Percentiles rank a stretch among this genome's conserved stretches.
Evolutionary conservation across 2,888 invertebrate genomes (phyloP).

Genomic region (Euplagia quadripunctaria): DNA sequence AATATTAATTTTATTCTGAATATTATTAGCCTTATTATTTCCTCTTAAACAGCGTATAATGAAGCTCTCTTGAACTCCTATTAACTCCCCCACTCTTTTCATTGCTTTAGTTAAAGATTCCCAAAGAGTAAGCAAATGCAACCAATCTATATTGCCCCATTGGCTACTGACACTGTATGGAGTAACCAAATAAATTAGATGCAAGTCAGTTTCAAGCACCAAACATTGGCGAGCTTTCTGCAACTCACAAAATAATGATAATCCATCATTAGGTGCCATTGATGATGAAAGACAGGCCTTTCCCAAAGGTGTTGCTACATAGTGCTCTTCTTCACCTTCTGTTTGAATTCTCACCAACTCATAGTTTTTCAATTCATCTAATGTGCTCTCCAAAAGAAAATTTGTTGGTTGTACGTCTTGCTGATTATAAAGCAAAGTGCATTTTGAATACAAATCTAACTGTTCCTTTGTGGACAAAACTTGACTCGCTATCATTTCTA

Average conservation of each 20-base stretch:
- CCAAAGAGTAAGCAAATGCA: conserved; percentile 93
- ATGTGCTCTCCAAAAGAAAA: conserved; percentile 80
- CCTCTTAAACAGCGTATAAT: conserved; percentile 93
- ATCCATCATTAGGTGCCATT: conserved; percentile 97
- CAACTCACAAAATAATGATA: conserved; percentile 95
- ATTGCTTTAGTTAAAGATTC: conserved; percentile 92
- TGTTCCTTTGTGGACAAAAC: conserved; percentile 91
- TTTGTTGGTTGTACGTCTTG: conserved; percentile 60
- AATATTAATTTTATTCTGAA: conserved; percentile 86
- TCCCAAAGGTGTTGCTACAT: conserved; percentile 94
- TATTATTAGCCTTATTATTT: conserved; percentile 86
- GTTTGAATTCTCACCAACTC: conserved; percentile 92
- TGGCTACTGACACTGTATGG: conserved; percentile 96
- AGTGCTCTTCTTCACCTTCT: conserved; percentile 82
- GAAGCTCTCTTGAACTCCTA: conserved; percentile 96
- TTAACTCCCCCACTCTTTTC: conserved; percentile 94
- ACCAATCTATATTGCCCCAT: conserved; percentile 93
- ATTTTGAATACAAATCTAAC: conserved; percentile 92
- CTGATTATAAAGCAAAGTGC: conserved; percentile 89
- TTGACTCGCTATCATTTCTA: conserved; percentile 96
- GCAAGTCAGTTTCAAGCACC: conserved; percentile 97
- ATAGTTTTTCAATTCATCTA: conserved; percentile 92
- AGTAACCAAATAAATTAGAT: conserved; percentile 97
- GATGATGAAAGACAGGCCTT: conserved; percentile 97
- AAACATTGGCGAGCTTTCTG: conserved; percentile 96